phyloP scores from a whole-genome alignment of 2,113 vertebrate species.

The Fregetta grallaria region DNA sequence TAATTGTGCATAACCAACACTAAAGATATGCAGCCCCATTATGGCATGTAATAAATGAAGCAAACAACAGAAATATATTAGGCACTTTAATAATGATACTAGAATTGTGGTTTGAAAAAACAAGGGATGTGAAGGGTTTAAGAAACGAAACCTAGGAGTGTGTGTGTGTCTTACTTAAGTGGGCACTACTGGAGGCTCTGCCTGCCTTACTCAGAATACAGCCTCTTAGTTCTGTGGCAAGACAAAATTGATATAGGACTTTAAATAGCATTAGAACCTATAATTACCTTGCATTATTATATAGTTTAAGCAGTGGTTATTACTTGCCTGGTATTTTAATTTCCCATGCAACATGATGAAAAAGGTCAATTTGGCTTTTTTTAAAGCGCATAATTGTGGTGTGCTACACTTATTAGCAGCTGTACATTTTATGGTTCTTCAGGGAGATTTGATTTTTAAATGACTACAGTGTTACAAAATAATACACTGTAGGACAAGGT shows the following conservation, averaged over 20 bases:
- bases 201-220: constrained; percentile 46
- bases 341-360: constrained; percentile 72
- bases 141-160: constrained; percentile 60
- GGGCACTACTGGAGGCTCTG: constrained; percentile 13
- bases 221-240: constrained; percentile 66
- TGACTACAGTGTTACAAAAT: constrained; percentile 17
- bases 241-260: constrained; percentile 75
- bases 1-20: constrained; percentile 91
- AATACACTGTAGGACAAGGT: constrained; percentile 22
- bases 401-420: constrained; percentile 67
- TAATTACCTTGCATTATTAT: constrained; percentile 78
- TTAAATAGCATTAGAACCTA: constrained; percentile 75
- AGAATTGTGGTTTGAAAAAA: constrained; percentile 53
- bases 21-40: constrained; percentile 77
- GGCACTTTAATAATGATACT: constrained; percentile 73
- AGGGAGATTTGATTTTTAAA: constrained; percentile 66
- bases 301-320: constrained; percentile 74
- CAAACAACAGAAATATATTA: constrained; percentile 75
- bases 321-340: constrained; percentile 77
- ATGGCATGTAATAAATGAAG: constrained; percentile 78
- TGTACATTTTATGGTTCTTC: constrained; percentile 66
- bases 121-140: constrained; percentile 60
- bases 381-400: constrained; percentile 60
- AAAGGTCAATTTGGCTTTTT: constrained; percentile 75
- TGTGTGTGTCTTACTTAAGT: constrained; percentile 48